Conservation (phyloP, 2,113 vertebrate genomes). For the Engraulis encrasicolus region DNA sequence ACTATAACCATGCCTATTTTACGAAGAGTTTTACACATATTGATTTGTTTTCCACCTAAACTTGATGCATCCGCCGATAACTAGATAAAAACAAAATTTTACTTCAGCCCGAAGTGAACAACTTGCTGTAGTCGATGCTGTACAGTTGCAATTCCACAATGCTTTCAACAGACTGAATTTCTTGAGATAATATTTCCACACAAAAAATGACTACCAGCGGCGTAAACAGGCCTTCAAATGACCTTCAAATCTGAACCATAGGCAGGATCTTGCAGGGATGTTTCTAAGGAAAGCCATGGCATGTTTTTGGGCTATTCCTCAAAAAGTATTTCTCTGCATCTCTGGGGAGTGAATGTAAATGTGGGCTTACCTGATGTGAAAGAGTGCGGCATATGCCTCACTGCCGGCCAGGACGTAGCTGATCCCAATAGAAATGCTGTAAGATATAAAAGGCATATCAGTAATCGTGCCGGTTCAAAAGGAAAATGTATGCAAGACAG, state of each 20-base stretch:
- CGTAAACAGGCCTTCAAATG: not conserved
- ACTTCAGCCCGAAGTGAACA: too few species aligned
- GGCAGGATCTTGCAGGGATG: not conserved
- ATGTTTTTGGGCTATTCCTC: not conserved
- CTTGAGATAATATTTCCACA: too few species aligned
- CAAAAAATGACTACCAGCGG: too few species aligned
- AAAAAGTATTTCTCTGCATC: not conserved
- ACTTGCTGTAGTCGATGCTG: too few species aligned
- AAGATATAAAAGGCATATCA: not conserved
- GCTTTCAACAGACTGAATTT: too few species aligned
- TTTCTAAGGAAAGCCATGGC: not conserved
- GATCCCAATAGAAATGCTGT: constrained; percentile 70
- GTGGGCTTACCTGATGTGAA: constrained; percentile 66
- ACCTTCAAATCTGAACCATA: not conserved
- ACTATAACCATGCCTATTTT: not conserved
- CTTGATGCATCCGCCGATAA: too few species aligned
- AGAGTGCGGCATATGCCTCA: constrained; percentile 69
- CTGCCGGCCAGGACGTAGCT: constrained; percentile 75
- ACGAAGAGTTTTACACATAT: not conserved
- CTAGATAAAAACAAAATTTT: too few species aligned
- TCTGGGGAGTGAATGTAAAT: not conserved
- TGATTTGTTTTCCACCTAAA: not conserved
- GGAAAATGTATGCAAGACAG: too few species aligned
- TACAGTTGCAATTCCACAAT: too few species aligned
- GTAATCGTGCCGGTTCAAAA: too few species aligned